phyloP scores from a whole-genome alignment of 2,797 vertebrate genomes.

The Pempheris klunzingeri region DNA sequence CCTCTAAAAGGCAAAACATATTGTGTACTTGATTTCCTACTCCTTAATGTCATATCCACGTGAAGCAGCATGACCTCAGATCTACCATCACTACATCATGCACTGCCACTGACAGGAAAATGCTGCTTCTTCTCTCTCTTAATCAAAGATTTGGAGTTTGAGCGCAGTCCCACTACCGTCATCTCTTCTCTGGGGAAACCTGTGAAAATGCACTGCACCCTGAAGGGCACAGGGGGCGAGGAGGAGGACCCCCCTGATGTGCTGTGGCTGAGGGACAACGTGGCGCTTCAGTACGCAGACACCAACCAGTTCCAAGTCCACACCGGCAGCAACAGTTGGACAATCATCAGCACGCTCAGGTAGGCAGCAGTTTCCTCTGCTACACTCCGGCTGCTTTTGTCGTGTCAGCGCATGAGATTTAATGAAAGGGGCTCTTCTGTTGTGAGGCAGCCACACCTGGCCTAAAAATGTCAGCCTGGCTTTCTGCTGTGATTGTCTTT shows the following conservation, averaged over 20 bases:
- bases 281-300: conserved; percentile 82
- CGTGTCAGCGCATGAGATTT: background rate
- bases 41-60: background rate
- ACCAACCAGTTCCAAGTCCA: conserved; percentile 89
- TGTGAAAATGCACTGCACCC: conserved; percentile 83
- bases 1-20: background rate
- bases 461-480: conserved; percentile 18
- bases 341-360: conserved; percentile 88
- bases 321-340: conserved; percentile 85
- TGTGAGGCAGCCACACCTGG: conserved; percentile 33
- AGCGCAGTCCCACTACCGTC: conserved; percentile 82
- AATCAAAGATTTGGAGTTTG: conserved; percentile 82
- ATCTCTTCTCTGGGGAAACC: conserved; percentile 88
- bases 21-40: background rate
- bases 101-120: background rate
- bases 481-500: background rate
- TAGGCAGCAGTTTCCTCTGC: conserved; percentile 46
- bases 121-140: conserved; percentile 4
- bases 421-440: background rate
- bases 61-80: background rate
- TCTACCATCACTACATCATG: background rate
- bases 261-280: conserved; percentile 84
- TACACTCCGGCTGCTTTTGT: background rate
- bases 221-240: conserved; percentile 74
- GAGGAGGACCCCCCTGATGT: conserved; percentile 86